Evolutionary conservation across 2,113 vertebrate genomes (phyloP), one percentile per base, ranked within the genome.

Genomic region (Channa argus): DNA sequence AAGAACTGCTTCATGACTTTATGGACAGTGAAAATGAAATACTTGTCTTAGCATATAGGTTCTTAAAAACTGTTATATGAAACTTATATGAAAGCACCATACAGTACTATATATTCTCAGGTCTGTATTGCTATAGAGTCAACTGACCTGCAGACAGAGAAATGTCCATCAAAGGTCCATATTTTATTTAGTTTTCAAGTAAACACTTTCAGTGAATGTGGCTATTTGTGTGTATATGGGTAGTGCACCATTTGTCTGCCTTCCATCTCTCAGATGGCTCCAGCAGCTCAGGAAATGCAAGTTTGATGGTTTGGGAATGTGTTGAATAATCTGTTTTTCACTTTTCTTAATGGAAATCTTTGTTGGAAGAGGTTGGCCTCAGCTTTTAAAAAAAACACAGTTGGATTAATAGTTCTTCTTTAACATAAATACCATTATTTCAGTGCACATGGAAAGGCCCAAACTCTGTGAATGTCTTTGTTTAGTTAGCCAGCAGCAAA

Each of bases 101-200:
- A 49, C 44, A 24, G 24, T 24, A 24, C 24, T 24, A 24, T 24
- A 24, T 24, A 24, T 24, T 24, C 24, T 24, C 24, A 24, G 24
- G 24, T 24, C 24, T 24, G 24, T 24, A 24, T 24, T 24, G 24
- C 24, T 54, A 14, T 14, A 52, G 24, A 15, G 13, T 50, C 24
- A 63, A 76, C 55, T 47, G 34, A 76, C 33, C 49, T 9, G 7
- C 15, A 37, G 13, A 38, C 63, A 58, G 3, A 47, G 12, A 74
- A 80, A 62, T 59, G 33, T 66, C 45, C 75, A 71, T 82, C 52
- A 77, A 77, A 77, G 12, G 15, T n/a, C 2, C 14, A 84, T 88
- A 55, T 85, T 88, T 89, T 85, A 89, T 90, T 83, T 71, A 87
- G 60, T 55, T 81, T 60, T 75, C 71, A 82, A 63, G 55, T 51